Evolutionary conservation across 1,140 invertebrate genomes (phyloP), one percentile per base, ranked within the genome.

Genomic region (Euwallacea similis): DNA sequence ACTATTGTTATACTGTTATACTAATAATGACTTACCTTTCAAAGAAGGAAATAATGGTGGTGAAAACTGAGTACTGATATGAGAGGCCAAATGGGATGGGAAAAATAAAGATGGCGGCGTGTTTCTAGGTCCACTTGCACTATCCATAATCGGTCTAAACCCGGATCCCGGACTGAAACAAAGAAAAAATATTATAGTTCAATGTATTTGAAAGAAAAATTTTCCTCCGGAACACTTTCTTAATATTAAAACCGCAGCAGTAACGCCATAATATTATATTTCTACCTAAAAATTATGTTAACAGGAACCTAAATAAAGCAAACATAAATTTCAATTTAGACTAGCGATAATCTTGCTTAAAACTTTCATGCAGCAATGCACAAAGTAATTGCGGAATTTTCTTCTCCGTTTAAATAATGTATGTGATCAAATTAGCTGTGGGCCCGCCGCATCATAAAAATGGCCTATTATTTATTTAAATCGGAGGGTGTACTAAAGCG

Each of bases 11-110:
- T 33, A 2, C 21, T 33, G n/a, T n/a, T n/a, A n/a, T n/a, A n/a
- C n/a, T n/a, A n/a, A 33, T 33, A 33, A 33, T 33, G 1, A 33
- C n/a, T 33, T 84, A 91, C 90, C 89, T 89, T 92, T 91, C 53
- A 91, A 83, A 76, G 81, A 84, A 73, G 90, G 88, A 81, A 94
- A 94, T 21, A 93, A 86, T 0, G 92, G 91, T 69, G 93, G 91
- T 53, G 90, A 89, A 79, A 94, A 90, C 77, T 90, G 90, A 69
- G 87, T 88, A 61, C 85, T 83, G 13, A 89, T 82, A 74, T 90
- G 89, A 0, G 87, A 86, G 4, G 90, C 90, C 74, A 93, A 83
- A 79, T 93, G 92, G 0, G 91, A 91, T 13, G 92, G 91, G 78
- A 93, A 89, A 84, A 94, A 94, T 11, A 94, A 84, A 4, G 69